Evolutionary conservation across 2,888 invertebrate species (phyloP).

Genomic region (Synergus japonicus): DNA sequence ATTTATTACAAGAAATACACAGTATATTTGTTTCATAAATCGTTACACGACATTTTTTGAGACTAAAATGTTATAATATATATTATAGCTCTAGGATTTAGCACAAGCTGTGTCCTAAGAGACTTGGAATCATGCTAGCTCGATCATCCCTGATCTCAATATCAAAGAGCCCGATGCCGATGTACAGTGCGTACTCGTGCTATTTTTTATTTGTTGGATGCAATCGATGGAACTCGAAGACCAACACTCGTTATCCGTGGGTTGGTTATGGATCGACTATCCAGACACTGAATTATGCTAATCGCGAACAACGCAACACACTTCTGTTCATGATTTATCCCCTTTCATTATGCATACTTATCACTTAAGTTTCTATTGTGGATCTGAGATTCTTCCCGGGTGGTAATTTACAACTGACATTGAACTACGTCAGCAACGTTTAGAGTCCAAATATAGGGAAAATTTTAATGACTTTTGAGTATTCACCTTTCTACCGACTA

Average conservation of each 20-base stretch:
- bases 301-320: slow-evolving; percentile 9
- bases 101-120: slow-evolving; percentile 45
- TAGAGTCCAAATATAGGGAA: too few species aligned
- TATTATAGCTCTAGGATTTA: slow-evolving; percentile 7
- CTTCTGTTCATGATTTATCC: slow-evolving; percentile 6
- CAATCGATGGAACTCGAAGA: slow-evolving; percentile 42
- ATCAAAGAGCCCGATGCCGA: slow-evolving; percentile 62
- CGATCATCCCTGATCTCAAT: slow-evolving; percentile 61
- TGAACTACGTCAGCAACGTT: too few species aligned
- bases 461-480: too few species aligned
- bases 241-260: slow-evolving; percentile 20
- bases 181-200: slow-evolving; percentile 53
- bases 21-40: slow-evolving; percentile 39
- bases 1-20: slow-evolving; percentile 33
- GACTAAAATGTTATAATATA: neutral
- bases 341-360: slow-evolving; percentile 6
- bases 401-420: too few species aligned
- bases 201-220: slow-evolving; percentile 56
- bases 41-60: slow-evolving; percentile 11
- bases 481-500: too few species aligned
- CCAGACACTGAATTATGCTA: neutral
- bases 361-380: neutral
- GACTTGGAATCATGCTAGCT: slow-evolving; percentile 48
- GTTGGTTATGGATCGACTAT: slow-evolving; percentile 31
- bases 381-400: neutral